Evolutionary conservation across 2,797 vertebrate species (phyloP).

Genomic region (Sorex maritimensis): DNA sequence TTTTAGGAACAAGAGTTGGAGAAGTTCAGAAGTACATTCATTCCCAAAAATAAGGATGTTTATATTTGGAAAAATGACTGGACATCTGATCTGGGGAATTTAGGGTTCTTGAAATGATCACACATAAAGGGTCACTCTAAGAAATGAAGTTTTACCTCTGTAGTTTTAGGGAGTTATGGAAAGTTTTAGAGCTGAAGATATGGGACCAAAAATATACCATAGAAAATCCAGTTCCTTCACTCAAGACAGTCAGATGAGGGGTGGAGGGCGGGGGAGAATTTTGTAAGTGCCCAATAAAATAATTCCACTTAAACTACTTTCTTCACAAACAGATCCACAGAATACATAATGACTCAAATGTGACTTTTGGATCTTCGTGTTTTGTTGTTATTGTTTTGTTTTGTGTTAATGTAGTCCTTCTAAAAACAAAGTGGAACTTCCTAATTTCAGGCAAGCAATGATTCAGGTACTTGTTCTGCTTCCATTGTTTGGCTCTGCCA

Average conservation of each 20-base stretch:
- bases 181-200: background rate
- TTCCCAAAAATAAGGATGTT: background rate
- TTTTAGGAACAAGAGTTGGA: background rate
- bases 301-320: background rate
- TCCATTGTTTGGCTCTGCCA: background rate
- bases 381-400: background rate
- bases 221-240: background rate
- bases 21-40: background rate
- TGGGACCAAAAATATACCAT: background rate
- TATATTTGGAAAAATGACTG: background rate
- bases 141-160: background rate
- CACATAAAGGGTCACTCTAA: background rate
- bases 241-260: background rate
- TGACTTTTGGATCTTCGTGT: background rate
- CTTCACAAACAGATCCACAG: constrained; percentile 13
- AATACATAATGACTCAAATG: background rate
- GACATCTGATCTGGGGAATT: background rate
- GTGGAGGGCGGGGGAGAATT: too few relatives aligned
- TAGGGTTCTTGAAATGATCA: background rate
- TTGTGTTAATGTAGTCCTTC: background rate
- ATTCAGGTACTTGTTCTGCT: background rate
- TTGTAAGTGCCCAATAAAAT: background rate
- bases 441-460: background rate
- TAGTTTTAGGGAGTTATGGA: background rate
- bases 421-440: background rate